A percentile compares a stretch with the other conserved stretches of the same genome.
These are phyloP conservation scores for Nesidiocoris tenuis DNA, from an alignment of 2,888 invertebrate genomes.

Conservation along the genomic window DNA sequence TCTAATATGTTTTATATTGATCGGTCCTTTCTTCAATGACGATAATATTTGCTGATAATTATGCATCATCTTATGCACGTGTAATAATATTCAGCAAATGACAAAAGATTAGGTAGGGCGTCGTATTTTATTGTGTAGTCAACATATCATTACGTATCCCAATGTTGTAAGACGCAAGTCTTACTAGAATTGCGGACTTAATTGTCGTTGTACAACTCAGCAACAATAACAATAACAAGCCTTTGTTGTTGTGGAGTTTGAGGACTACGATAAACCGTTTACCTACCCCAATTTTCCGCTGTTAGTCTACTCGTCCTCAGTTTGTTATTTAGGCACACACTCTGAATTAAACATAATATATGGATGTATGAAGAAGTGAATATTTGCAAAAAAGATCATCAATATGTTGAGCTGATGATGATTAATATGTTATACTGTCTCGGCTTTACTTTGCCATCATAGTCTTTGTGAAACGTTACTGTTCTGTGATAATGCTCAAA, in stretches of 20 bases:
- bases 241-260: background rate
- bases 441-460: constrained; percentile 34
- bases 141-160: constrained; percentile 33
- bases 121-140: background rate
- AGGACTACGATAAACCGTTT: background rate
- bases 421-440: constrained; percentile 17
- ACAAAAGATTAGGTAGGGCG: background rate
- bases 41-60: no score
- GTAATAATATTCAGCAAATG: no score
- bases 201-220: no score
- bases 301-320: background rate
- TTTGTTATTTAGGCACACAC: constrained; percentile 27
- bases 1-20: no score
- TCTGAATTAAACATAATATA: constrained; percentile 7
- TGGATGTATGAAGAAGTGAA: background rate
- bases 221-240: no score
- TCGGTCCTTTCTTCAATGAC: no score
- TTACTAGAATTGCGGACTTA: no score
- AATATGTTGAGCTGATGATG: no score
- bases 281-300: constrained; percentile 5
- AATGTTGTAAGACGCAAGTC: background rate
- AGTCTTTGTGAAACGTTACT: constrained; percentile 37
- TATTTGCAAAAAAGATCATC: no score
- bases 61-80: no score
- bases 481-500: constrained; percentile 45